A percentile compares a stretch with the other conserved stretches of the same genome.
phyloP scores from a whole-genome alignment of 2,797 vertebrate species.

The Sebastes oblongus region DNA sequence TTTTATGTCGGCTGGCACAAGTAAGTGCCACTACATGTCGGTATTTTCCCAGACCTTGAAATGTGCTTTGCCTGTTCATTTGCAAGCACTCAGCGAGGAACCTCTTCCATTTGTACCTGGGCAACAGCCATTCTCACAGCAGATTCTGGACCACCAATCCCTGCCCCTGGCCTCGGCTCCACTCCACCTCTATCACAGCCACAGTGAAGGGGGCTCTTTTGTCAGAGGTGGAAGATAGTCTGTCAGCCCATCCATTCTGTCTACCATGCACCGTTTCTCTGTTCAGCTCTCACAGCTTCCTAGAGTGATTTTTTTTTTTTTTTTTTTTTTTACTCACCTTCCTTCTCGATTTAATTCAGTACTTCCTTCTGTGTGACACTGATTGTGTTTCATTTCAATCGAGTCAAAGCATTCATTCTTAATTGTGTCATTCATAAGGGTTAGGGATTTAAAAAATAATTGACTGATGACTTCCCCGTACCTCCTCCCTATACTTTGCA shows the following conservation, averaged over 20 bases:
- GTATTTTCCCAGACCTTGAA: slow-evolving; percentile 20
- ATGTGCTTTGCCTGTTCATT: slow-evolving; percentile 21
- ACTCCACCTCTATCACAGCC: slow-evolving; percentile 1
- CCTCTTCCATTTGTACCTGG: slow-evolving; percentile 5
- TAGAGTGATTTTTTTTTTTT: not conserved
- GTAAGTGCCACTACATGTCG: not conserved
- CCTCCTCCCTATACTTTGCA: not conserved
- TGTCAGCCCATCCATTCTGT: not conserved
- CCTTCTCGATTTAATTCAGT: not conserved
- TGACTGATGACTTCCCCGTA: not conserved
- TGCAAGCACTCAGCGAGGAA: slow-evolving; percentile 7
- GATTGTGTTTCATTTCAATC: not conserved
- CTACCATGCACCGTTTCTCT: not conserved
- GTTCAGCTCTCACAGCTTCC: not conserved
- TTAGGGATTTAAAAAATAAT: not conserved
- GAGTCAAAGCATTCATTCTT: not conserved
- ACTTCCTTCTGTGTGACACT: not conserved
- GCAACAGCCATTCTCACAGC: slow-evolving; percentile 24
- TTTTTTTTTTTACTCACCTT: not conserved
- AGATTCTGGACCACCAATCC: not conserved
- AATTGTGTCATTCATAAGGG: not conserved
- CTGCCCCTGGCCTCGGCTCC: not conserved
- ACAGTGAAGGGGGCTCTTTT: not conserved
- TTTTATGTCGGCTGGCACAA: not conserved
- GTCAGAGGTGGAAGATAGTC: not conserved